These are phyloP conservation scores for Dasypogon diadema DNA, from an alignment of 2,888 invertebrate genomes.

Conservation along the genomic window DNA sequence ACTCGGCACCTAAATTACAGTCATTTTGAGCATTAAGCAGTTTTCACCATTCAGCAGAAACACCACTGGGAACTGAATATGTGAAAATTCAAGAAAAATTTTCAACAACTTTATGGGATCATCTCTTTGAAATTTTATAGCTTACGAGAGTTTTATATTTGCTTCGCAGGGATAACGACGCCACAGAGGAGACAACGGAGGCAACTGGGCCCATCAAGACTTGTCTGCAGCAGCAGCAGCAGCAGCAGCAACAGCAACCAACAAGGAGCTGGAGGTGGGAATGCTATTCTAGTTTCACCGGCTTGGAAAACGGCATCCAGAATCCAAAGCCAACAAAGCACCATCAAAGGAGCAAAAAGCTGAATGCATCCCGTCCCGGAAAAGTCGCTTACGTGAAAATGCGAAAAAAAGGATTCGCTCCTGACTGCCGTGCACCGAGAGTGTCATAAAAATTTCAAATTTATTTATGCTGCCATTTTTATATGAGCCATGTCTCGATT, in stretches of 20 bases:
- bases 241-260: background rate
- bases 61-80: slow-evolving; percentile 22
- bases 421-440: slow-evolving; percentile 14
- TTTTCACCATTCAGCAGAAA: slow-evolving; percentile 27
- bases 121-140: slow-evolving; percentile 40
- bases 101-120: slow-evolving; percentile 35
- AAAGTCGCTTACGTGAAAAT: slow-evolving; percentile 18
- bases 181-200: slow-evolving; percentile 17
- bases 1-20: slow-evolving; percentile 28
- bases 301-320: background rate
- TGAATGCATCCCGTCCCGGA: slow-evolving; percentile 14
- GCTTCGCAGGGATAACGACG: slow-evolving; percentile 35
- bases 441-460: slow-evolving; percentile 49
- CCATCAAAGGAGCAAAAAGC: slow-evolving; percentile 8
- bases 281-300: background rate
- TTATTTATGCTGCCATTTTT: slow-evolving; percentile 48
- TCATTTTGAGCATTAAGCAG: slow-evolving; percentile 41
- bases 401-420: slow-evolving; percentile 25
- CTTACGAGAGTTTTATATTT: slow-evolving; percentile 41
- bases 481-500: slow-evolving; percentile 46
- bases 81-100: slow-evolving; percentile 23
- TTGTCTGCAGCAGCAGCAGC: background rate
- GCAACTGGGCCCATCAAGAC: background rate
- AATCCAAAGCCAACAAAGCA: slow-evolving; percentile 26
- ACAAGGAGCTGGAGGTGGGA: background rate